Evolutionary conservation across 64 coral and sea anemone genomes (phyloP), one percentile per base, ranked within the genome.

Genomic region (Actinia tenebrosa): DNA sequence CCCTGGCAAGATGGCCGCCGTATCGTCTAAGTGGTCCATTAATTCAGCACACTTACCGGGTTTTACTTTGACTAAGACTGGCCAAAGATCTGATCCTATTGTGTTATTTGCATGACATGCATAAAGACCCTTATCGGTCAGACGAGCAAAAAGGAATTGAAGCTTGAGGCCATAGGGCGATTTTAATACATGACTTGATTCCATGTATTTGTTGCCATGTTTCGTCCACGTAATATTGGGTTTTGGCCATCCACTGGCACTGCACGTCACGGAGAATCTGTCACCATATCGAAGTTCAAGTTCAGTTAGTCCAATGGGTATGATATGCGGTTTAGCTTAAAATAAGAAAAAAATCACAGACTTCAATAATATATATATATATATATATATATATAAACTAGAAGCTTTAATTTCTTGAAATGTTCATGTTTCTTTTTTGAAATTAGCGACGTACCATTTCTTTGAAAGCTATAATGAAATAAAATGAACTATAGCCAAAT

Each of bases 311-410:
- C 26, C 19, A 53, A 56, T 56, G 9, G 0, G 13, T 13, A 46
- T 85, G 56, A 85, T 85, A 22, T 54, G 20, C 37, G 83, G 83
- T 46, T 85, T 61, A 26, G 60, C 83, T 81, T 18, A 20, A 37
- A 16, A 11, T 30, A 30, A 75, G 25, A 42, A 43, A 42, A 75
- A 75, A 75, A 75, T 75, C 30, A 37, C 30, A 37, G 26, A 22
- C 25, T 7, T n/a, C 26, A 25, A 75, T 13, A 13, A 75, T 14
- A 10, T 15, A 42, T 7, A 50, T 47, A 47, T 3, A 2, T 47
- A 6, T n/a, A 47, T 47, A 47, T 47, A 56, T 2, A 0, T 11
- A 58, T 58, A 11, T 3, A 58, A 13, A 11, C 56, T 14, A 11
- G 10, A 58, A 16, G 56, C 10, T 16, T 58, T 11, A 55, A 37